Evolutionary conservation across 1,140 invertebrate genomes (phyloP), one percentile per base, ranked within the genome.

Genomic region (Caenorhabditis remanei): DNA sequence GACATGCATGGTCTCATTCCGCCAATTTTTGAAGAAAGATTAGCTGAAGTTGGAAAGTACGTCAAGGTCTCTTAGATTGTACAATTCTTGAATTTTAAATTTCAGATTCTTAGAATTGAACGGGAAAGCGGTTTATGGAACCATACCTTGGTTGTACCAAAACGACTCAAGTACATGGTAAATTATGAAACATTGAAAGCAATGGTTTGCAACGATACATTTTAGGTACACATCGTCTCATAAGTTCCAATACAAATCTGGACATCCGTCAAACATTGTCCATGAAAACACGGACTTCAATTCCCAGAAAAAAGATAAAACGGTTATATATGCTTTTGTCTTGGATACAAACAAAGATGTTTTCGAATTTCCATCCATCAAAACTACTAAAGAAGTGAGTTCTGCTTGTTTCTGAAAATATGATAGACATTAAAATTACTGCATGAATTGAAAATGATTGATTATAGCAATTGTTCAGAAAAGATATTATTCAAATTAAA

Each of bases 1-100:
- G 82, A 89, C 53, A 88, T 46, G 83, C 87, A 88, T 61, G 88
- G 97, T 4, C 95, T 94, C 4, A 97, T 99, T 85, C 91, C 94
- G 13, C 96, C 96, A 11, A 96, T 99, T 90, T 98, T 96, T 93
- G 95, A 98, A 94, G 96, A 98, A 91, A 94, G 97, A 87, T 93
- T 99, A 0, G 92, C 94, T 4, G 92, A 94, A 89, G 63, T 94
- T n/a, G 95, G 95, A 56, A 87, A 92, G 14, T 98, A 97, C 96
- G 93, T 99, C 8, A 32, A 14, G 4, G 8, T 21, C 56, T 16
- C 4, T 9, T 21, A 21, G 24, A 5, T 63, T 84, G 13, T 67
- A 86, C 7, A 0, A 56, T 16, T 53, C 14, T 4, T 32, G 43
- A 6, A 55, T 50, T 21, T 65, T 67, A 21, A 6, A 13, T 71